phyloP scores from a whole-genome alignment of 2,888 invertebrate species.

The Netelia melanura region DNA sequence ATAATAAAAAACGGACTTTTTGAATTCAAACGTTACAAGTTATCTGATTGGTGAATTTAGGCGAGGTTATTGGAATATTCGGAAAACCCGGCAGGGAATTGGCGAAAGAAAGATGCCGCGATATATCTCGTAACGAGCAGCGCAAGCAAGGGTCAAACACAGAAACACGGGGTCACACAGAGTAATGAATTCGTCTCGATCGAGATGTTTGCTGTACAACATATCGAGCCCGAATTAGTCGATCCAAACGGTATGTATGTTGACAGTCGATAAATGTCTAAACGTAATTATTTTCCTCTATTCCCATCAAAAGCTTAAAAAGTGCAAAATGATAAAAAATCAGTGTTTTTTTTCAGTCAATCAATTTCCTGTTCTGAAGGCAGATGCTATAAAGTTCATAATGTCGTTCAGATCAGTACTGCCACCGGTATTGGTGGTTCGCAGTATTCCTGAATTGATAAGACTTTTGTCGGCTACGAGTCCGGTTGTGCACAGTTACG shows the following conservation, averaged over 20 bases:
- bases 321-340: background rate
- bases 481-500: constrained; percentile 97
- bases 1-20: no score
- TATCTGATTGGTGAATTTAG: constrained; percentile 40
- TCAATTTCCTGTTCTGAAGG: constrained; percentile 95
- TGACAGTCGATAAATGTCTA: background rate
- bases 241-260: constrained; percentile 88
- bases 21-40: no score
- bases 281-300: constrained; percentile 30
- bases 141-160: constrained; percentile 95
- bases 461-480: constrained; percentile 91
- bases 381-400: constrained; percentile 97
- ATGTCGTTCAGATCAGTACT: constrained; percentile 98
- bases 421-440: constrained; percentile 91
- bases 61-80: constrained; percentile 91
- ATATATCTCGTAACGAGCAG: constrained; percentile 98
- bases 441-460: constrained; percentile 92
- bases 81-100: constrained; percentile 91
- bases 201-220: constrained; percentile 94
- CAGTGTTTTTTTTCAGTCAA: constrained; percentile 88
- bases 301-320: background rate
- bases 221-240: constrained; percentile 94
- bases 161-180: constrained; percentile 96
- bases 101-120: constrained; percentile 98
- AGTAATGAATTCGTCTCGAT: constrained; percentile 96